Evolutionary conservation across 1,140 invertebrate species (phyloP).

Genomic region (Gryon sp.): DNA sequence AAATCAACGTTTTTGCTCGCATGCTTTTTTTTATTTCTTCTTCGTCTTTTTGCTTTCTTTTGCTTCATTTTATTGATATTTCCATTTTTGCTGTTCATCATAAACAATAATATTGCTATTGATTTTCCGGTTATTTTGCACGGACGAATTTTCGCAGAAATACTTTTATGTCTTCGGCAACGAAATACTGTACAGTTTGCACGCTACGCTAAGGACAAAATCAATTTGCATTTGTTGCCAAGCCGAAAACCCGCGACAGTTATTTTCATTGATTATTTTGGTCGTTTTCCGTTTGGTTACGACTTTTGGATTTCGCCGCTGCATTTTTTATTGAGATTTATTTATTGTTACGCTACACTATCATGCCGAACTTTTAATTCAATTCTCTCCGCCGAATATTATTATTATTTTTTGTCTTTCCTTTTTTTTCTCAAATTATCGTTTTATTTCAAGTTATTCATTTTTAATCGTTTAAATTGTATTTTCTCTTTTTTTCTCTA

Average conservation of each 20-base stretch:
- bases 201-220: constrained; percentile 26
- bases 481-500: too few relatives aligned
- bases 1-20: neutral
- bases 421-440: too few relatives aligned
- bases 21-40: neutral
- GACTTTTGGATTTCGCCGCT: too few relatives aligned
- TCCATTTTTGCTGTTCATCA: neutral
- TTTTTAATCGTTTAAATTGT: too few relatives aligned
- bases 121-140: constrained; percentile 14
- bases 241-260: constrained; percentile 9
- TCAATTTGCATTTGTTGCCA: constrained; percentile 45
- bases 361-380: too few relatives aligned
- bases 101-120: constrained; percentile 40
- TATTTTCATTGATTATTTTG: neutral
- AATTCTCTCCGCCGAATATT: too few relatives aligned
- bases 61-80: too few relatives aligned
- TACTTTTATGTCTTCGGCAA: constrained; percentile 35
- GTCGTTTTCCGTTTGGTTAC: neutral
- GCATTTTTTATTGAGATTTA: too few relatives aligned
- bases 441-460: too few relatives aligned
- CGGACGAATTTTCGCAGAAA: constrained; percentile 21
- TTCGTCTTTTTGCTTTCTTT: neutral
- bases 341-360: too few relatives aligned
- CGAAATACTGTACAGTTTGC: constrained; percentile 35
- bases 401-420: too few relatives aligned